Conservation (phyloP, 2,113 vertebrate species). For the Emydura subglobosa region DNA sequence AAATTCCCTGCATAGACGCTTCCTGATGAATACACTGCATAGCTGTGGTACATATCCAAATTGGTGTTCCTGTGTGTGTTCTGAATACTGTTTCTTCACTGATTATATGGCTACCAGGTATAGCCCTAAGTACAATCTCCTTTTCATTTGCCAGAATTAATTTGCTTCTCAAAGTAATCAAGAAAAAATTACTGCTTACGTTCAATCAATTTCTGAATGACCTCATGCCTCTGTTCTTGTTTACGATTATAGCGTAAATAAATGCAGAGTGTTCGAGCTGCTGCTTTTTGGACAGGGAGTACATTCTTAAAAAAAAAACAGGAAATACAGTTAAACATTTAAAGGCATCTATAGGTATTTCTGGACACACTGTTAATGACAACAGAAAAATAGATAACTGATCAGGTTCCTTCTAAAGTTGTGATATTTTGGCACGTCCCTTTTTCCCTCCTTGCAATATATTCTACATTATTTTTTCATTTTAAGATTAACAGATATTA, state of each 20-base stretch:
- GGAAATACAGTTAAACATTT: conserved; percentile 29
- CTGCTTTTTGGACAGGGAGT: conserved; percentile 93
- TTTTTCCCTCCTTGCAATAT: not conserved
- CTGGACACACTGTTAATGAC: not conserved
- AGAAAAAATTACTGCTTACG: conserved; percentile 80
- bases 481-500: not conserved
- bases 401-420: not conserved
- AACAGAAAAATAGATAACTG: not conserved
- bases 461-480: not conserved
- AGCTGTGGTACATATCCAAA: rapidly evolving
- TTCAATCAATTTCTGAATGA: conserved; percentile 92
- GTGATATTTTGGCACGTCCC: not conserved
- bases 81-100: not conserved
- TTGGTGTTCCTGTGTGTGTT: not conserved
- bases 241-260: conserved; percentile 95
- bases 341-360: not conserved
- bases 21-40: not conserved
- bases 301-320: conserved; percentile 86
- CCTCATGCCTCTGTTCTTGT: conserved; percentile 93
- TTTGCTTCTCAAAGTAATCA: not conserved
- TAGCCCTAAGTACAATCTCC: not conserved
- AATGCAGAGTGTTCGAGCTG: conserved; percentile 91
- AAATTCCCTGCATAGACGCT: not conserved
- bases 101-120: not conserved
- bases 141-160: conserved; percentile 7